These are phyloP conservation scores for Ophraella communa DNA, from an alignment of 2,888 invertebrate species.

Conservation along the genomic window DNA sequence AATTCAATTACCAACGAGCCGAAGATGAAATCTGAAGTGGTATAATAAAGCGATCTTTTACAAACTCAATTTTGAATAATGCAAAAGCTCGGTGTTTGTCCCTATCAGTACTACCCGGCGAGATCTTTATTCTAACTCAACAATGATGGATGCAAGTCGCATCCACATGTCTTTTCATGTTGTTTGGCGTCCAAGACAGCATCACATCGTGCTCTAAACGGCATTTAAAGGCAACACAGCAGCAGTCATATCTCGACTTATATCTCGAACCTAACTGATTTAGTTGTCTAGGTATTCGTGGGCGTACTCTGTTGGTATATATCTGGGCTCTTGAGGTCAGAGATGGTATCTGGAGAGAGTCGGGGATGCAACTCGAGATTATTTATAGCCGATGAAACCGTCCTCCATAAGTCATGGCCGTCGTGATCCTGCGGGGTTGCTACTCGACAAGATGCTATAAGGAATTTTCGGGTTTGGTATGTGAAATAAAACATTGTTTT, in stretches of 20 bases:
- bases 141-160: constrained; percentile 32
- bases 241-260: constrained; percentile 42
- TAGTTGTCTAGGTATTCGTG: constrained; percentile 60
- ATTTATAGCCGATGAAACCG: constrained; percentile 58
- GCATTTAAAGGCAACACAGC: constrained; percentile 47
- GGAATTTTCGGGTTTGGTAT: constrained; percentile 3
- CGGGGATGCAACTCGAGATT: constrained; percentile 56
- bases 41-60: constrained; percentile 22
- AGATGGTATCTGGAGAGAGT: constrained; percentile 46
- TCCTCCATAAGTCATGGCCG: constrained; percentile 55
- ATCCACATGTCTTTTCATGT: constrained; percentile 33
- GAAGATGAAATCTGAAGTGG: constrained; percentile 16
- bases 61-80: constrained; percentile 26
- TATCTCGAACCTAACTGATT: constrained; percentile 55
- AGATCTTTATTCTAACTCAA: constrained; percentile 25
- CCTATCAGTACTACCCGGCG: constrained; percentile 18
- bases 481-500: background rate
- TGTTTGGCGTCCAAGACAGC: constrained; percentile 38
- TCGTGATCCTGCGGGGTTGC: constrained; percentile 51
- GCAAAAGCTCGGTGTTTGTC: constrained; percentile 20
- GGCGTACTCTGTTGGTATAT: constrained; percentile 60
- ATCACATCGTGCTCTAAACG: constrained; percentile 51
- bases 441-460: constrained; percentile 27
- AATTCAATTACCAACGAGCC: background rate
- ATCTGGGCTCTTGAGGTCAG: constrained; percentile 36